These are phyloP conservation scores for Mimumesa dahlbomi DNA, from an alignment of 2,888 invertebrate species.

Conservation along the genomic window DNA sequence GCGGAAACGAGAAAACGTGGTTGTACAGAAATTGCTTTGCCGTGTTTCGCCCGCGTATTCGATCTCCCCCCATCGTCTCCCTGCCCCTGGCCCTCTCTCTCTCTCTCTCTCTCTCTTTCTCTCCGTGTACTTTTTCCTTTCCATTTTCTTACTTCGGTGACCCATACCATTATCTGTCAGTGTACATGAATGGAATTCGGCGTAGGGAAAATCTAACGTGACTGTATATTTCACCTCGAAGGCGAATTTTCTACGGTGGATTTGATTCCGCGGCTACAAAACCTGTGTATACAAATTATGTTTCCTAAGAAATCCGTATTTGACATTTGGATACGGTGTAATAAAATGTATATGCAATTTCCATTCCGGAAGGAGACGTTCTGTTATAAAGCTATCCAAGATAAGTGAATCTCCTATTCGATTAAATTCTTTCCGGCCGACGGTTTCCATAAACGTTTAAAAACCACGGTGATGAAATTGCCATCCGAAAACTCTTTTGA, in stretches of 20 bases:
- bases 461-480: constrained; percentile 36
- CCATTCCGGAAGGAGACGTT: too few species aligned
- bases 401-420: constrained; percentile 27
- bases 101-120: too few species aligned
- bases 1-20: constrained; percentile 65
- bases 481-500: constrained; percentile 57
- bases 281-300: too few species aligned
- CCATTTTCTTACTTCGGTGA: constrained; percentile 62
- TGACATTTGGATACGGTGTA: too few species aligned
- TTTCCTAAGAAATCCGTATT: too few species aligned
- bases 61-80: constrained; percentile 42
- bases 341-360: too few species aligned
- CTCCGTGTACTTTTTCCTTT: constrained; percentile 49
- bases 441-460: constrained; percentile 26
- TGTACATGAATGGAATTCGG: constrained; percentile 46
- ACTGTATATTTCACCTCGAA: constrained; percentile 36
- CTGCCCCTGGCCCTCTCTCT: too few species aligned
- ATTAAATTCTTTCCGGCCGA: constrained; percentile 36
- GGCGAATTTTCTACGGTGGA: too few species aligned
- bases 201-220: constrained; percentile 44
- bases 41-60: constrained; percentile 60
- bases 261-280: too few species aligned
- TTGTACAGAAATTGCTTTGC: constrained; percentile 69
- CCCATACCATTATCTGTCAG: constrained; percentile 27
- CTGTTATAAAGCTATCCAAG: too few species aligned